phyloP scores from a whole-genome alignment of 2,113 vertebrate genomes.

The Hippolais icterina region DNA sequence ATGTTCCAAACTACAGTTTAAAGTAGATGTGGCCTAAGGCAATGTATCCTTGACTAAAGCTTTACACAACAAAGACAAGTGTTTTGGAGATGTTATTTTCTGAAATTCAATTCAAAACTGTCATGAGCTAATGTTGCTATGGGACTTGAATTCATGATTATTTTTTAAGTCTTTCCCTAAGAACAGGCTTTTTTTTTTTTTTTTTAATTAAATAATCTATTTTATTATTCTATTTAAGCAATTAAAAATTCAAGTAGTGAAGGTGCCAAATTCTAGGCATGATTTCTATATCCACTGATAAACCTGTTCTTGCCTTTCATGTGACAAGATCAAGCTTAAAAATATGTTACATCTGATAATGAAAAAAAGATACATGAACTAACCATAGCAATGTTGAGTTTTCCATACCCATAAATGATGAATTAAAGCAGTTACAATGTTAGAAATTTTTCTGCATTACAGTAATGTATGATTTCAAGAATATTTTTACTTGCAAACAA shows the following conservation, averaged over 20 bases:
- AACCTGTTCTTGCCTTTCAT: background rate
- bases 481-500: background rate
- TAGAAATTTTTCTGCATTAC: background rate
- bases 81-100: background rate
- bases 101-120: background rate
- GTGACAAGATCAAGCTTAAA: background rate
- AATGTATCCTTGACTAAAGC: background rate
- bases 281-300: background rate
- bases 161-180: background rate
- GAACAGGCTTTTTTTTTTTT: accelerated
- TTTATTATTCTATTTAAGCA: background rate
- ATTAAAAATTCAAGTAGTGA: background rate
- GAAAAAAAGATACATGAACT: background rate
- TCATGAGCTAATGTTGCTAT: background rate
- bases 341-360: background rate
- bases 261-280: background rate
- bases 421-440: background rate
- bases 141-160: background rate
- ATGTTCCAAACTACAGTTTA: background rate
- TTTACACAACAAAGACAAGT: background rate
- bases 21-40: background rate
- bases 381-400: background rate
- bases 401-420: background rate
- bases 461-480: background rate
- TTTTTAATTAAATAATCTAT: background rate